Evolutionary conservation across 2,113 vertebrate species (phyloP).

Genomic region (Myocastor coypus): DNA sequence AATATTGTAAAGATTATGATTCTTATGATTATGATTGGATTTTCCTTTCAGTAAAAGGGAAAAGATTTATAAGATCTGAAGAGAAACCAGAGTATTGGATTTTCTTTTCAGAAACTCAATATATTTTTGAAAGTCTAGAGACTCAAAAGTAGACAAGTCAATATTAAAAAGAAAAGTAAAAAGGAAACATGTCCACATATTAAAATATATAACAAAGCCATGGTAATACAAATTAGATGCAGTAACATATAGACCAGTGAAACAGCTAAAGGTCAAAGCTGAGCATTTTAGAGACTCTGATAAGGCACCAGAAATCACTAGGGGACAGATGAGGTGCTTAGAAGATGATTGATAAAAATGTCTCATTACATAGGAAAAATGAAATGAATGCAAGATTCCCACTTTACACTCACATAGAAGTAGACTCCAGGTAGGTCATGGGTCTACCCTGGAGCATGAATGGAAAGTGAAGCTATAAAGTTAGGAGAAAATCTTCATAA

Average conservation of each 20-base stretch:
- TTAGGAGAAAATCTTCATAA: background rate
- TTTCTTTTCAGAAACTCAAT: background rate
- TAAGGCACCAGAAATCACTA: no score
- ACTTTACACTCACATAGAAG: background rate
- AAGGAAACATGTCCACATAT: background rate
- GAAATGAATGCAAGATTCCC: background rate
- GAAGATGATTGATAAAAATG: background rate
- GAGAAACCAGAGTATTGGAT: no score
- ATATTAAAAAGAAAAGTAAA: constrained; percentile 47
- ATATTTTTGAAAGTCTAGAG: constrained; percentile 26
- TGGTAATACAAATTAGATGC: background rate
- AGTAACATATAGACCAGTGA: background rate
- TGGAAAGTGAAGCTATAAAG: background rate
- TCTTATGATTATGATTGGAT: background rate
- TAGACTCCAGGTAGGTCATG: background rate
- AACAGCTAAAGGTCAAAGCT: background rate
- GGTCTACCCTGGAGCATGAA: background rate
- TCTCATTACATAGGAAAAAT: background rate
- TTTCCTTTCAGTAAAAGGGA: no score
- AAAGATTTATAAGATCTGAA: no score
- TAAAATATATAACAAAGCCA: constrained; percentile 22
- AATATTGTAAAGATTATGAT: constrained; percentile 16
- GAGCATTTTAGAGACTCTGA: background rate
- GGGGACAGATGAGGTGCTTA: background rate
- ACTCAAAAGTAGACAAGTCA: constrained; percentile 7